Evolutionary conservation across 2,113 vertebrate genomes (phyloP).

Genomic region (Halichoeres trimaculatus): DNA sequence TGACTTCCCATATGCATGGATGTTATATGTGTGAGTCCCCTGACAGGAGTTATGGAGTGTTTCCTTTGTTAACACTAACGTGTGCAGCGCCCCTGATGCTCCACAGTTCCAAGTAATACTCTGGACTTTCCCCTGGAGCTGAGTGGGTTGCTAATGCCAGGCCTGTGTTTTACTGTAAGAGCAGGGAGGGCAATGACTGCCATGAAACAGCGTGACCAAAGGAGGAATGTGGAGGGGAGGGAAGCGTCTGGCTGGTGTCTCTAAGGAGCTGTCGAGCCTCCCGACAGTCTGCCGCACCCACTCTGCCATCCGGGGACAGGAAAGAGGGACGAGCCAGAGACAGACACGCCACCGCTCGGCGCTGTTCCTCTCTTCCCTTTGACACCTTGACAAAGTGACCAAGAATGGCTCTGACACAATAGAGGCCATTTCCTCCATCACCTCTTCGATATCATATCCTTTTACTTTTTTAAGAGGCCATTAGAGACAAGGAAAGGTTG

Average conservation of each 20-base stretch:
- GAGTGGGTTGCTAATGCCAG: slow-evolving; percentile 11
- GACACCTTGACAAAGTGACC: slow-evolving; percentile 21
- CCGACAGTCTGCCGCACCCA: slow-evolving; percentile 3
- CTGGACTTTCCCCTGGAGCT: slow-evolving; percentile 18
- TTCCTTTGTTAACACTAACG: not conserved
- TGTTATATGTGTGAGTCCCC: not conserved
- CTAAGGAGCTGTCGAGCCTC: slow-evolving; percentile 39
- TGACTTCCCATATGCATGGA: not conserved
- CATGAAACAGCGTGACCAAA: slow-evolving; percentile 23
- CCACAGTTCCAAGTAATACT: slow-evolving; percentile 9
- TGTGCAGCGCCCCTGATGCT: slow-evolving; percentile 20
- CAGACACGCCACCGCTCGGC: not conserved
- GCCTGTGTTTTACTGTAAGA: slow-evolving; percentile 23
- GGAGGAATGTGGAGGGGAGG: slow-evolving; percentile 52
- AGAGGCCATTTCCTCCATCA: slow-evolving; percentile 34
- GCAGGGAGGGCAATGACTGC: slow-evolving; percentile 3
- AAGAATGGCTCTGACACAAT: slow-evolving; percentile 27
- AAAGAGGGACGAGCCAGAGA: slow-evolving; percentile 41
- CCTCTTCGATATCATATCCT: not conserved
- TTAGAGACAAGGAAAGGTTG: slow-evolving; percentile 9
- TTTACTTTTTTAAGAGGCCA: not conserved
- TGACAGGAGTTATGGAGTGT: not conserved
- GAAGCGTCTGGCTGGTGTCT: slow-evolving; percentile 49
- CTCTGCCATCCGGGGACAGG: slow-evolving; percentile 53
- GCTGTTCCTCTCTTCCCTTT: slow-evolving; percentile 38